Conservation (phyloP, 2,113 vertebrate species). For the Plotosus lineatus region DNA sequence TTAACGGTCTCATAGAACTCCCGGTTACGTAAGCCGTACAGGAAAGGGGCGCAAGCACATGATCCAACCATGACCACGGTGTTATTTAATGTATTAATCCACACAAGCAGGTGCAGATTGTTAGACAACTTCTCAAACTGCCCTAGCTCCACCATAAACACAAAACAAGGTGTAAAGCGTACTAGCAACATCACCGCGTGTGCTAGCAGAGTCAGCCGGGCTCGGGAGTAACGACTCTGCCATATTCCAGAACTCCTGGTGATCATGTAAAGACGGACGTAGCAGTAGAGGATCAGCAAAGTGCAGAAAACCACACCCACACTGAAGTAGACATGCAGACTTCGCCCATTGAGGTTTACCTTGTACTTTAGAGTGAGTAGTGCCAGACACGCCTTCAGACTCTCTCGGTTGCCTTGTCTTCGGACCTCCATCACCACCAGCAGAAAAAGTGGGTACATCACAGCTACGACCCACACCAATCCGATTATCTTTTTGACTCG, state of each 20-base stretch:
- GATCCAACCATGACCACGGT: constrained; percentile 74
- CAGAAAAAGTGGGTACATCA: constrained; percentile 65
- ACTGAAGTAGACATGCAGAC: constrained; percentile 65
- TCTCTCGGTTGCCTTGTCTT: background rate
- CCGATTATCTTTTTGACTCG: constrained; percentile 62
- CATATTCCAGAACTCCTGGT: constrained; percentile 77
- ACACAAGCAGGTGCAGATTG: constrained; percentile 57
- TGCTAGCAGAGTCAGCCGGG: constrained; percentile 73
- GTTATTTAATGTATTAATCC: constrained; percentile 72
- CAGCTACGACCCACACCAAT: constrained; percentile 68
- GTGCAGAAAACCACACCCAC: constrained; percentile 64
- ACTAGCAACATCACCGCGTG: constrained; percentile 73
- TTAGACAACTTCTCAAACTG: constrained; percentile 56
- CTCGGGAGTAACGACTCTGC: constrained; percentile 73
- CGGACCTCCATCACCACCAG: constrained; percentile 61
- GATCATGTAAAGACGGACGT: constrained; percentile 74
- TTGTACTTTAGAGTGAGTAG: constrained; percentile 62
- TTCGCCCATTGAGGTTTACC: constrained; percentile 24
- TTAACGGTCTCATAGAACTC: constrained; percentile 68
- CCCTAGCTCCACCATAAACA: constrained; percentile 70
- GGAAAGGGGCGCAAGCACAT: constrained; percentile 69
- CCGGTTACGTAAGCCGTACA: constrained; percentile 77
- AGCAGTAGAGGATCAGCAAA: constrained; percentile 73
- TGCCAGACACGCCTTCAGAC: constrained; percentile 63
- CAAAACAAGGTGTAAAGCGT: constrained; percentile 72